Percentiles rank a stretch among this genome's conserved stretches.
Conservation (phyloP, 2,113 vertebrate species). For the Oxygymnocypris stewartii region DNA sequence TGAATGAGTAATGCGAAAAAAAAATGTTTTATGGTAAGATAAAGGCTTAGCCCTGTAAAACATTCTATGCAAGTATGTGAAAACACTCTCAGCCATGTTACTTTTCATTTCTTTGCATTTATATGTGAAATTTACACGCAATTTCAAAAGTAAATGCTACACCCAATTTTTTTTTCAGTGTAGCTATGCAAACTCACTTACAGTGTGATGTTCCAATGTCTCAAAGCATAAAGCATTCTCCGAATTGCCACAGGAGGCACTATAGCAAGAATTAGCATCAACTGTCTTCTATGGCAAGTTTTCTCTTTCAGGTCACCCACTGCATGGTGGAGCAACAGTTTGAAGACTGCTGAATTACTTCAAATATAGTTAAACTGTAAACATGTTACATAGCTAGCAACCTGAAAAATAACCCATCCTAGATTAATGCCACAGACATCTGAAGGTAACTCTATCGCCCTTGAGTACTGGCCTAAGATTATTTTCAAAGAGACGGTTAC, state of each 20-base stretch:
- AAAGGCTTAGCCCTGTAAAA: not conserved
- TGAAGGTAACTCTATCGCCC: conserved; percentile 12
- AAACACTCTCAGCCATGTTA: not conserved
- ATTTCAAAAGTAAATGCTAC: no score
- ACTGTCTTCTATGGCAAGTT: not conserved
- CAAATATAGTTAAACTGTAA: not conserved
- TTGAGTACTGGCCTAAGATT: conserved; percentile 8
- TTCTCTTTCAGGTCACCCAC: not conserved
- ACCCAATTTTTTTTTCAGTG: no score
- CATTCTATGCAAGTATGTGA: not conserved
- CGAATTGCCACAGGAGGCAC: not conserved
- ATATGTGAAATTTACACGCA: no score
- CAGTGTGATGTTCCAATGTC: not conserved
- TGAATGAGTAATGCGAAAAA: conserved; percentile 18
- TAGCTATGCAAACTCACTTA: no score
- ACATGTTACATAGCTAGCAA: conserved; percentile 15
- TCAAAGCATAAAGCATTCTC: not conserved
- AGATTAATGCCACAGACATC: not conserved
- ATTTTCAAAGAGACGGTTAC: conserved; percentile 19
- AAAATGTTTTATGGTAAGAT: not conserved
- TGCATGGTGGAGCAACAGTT: not conserved
- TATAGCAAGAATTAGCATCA: not conserved
- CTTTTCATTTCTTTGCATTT: no score
- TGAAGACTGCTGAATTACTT: not conserved
- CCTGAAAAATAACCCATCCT: not conserved